Evolutionary conservation across 2,113 vertebrate species (phyloP).

Genomic region (Engraulis encrasicolus): DNA sequence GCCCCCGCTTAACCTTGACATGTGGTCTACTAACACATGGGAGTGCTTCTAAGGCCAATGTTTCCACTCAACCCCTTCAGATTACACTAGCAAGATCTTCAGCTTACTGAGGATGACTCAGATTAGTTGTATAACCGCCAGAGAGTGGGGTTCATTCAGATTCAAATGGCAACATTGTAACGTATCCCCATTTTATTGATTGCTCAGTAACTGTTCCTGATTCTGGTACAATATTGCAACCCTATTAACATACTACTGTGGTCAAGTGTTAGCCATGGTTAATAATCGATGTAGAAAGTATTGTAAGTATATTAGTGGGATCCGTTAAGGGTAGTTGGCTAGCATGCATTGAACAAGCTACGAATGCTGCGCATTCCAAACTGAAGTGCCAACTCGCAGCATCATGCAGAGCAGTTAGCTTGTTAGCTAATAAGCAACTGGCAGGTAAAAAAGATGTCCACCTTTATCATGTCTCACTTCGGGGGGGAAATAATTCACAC

Average conservation of each 20-base stretch:
- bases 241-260: not conserved
- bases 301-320: not conserved
- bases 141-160: not conserved
- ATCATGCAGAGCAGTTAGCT: constrained; percentile 5
- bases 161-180: not conserved
- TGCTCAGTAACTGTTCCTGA: not conserved
- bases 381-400: not conserved
- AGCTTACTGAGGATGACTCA: not conserved
- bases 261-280: not conserved
- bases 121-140: not conserved
- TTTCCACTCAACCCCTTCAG: not conserved
- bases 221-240: not conserved
- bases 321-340: not conserved
- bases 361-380: not conserved
- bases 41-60: not conserved
- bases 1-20: not conserved
- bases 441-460: not conserved
- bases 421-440: not conserved
- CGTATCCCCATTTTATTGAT: not conserved
- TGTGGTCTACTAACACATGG: not conserved
- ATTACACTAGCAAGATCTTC: not conserved
- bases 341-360: not conserved
- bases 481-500: not conserved
- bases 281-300: not conserved
- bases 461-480: no score